Evolutionary conservation across 1,140 invertebrate species (phyloP), one percentile per base, ranked within the genome.

Genomic region (Bicyclus anynana): DNA sequence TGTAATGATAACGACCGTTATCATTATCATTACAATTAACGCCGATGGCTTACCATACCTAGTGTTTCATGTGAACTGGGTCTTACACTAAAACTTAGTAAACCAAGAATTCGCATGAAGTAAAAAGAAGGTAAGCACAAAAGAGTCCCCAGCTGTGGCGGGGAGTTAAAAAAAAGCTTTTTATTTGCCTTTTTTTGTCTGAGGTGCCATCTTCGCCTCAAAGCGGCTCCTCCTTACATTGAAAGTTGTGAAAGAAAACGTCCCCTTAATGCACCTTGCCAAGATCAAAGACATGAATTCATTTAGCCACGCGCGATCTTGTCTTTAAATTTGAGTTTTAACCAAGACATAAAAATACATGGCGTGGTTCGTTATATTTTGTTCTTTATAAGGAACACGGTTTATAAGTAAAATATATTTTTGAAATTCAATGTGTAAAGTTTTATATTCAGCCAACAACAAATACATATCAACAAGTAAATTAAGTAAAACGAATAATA

Each of bases 101-200:
- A 40, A 40, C 13, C 5, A 12, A 1, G 9, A 35, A 10, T 40
- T 40, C 16, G 13, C 16, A 16, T n/a, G 13, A 14, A 1, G 33
- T 40, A 16, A 9, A 40, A 40, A 40, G 37, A 14, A 38, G 1
- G 5, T n/a, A 33, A 12, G 10, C 44, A 44, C 40, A 47, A 53
- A 47, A 44, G 49, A 20, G 5, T 17, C 47, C 42, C 17, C 53
- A 47, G 53, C 40, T 21, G 16, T 35, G 44, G 49, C 10, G 56
- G 51, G 49, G 56, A 52, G 52, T 59, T 53, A 53, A 29, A 58
- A 52, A 58, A 52, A 47, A 42, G 1, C 27, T 47, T 59, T 59
- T 59, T 59, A 52, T 59, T 47, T 59, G 49, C 54, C 42, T 46
- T 56, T 47, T 59, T 47, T 21, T 53, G 42, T 20, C 35, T 52